Evolutionary conservation across 2,113 vertebrate genomes (phyloP).

Genomic region (Oenanthe melanoleuca): DNA sequence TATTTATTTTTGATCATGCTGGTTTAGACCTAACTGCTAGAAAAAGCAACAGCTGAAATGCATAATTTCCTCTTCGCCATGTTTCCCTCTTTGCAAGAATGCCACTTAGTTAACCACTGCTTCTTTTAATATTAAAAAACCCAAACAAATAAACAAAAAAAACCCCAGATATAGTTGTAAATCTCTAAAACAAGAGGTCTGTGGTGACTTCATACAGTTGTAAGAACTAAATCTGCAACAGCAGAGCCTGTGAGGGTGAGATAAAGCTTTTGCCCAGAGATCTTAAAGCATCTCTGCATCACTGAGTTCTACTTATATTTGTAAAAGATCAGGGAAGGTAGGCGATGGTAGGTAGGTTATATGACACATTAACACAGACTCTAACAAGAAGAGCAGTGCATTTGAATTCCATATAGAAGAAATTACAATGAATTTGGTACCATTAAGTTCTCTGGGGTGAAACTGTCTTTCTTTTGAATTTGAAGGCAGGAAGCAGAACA

Average conservation of each 20-base stretch:
- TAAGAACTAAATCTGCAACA: neutral
- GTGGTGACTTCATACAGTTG: neutral
- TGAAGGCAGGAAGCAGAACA: neutral
- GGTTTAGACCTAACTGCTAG: neutral
- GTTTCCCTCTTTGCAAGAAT: neutral
- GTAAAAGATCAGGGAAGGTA: neutral
- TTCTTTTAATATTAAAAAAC: neutral
- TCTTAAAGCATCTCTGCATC: neutral
- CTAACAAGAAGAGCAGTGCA: neutral
- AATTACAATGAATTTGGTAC: neutral
- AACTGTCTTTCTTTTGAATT: neutral
- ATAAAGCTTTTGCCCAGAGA: neutral
- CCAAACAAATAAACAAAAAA: neutral
- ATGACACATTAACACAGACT: neutral
- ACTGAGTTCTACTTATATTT: neutral
- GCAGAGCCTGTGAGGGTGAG: neutral
- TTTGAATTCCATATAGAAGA: neutral
- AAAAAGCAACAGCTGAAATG: neutral
- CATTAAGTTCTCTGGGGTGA: neutral
- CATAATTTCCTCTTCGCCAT: neutral
- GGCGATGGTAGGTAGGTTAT: neutral
- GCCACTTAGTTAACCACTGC: neutral
- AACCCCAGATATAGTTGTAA: neutral
- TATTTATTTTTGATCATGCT: neutral
- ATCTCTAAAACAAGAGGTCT: neutral